Percentiles rank a stretch among this genome's conserved stretches.
phyloP scores from a whole-genome alignment of 2,888 invertebrate genomes.

The Trypoxylon attenuatum region DNA sequence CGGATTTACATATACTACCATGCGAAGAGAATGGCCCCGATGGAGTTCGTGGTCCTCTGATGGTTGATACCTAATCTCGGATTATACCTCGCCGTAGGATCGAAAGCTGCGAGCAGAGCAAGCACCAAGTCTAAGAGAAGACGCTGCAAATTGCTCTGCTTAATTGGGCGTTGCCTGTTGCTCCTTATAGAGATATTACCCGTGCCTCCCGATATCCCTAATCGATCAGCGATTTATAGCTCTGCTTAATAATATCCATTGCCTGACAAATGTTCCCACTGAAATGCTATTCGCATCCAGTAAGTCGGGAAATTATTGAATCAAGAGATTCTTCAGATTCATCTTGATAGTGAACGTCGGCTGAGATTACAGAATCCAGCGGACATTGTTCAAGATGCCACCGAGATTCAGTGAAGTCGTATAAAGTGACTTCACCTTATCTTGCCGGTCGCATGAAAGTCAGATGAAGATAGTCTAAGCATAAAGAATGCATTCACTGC shows the following conservation, averaged over 20 bases:
- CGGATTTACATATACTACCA: not conserved
- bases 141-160: constrained; percentile 50
- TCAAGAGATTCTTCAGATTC: too few species aligned
- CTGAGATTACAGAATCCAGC: too few species aligned
- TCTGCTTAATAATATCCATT: not conserved
- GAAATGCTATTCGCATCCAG: not conserved
- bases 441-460: too few species aligned
- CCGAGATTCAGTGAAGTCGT: too few species aligned
- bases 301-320: too few species aligned
- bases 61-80: constrained; percentile 44
- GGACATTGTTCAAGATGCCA: too few species aligned
- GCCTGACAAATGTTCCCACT: not conserved
- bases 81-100: constrained; percentile 37
- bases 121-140: constrained; percentile 26
- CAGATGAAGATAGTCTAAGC: not conserved
- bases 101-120: constrained; percentile 32
- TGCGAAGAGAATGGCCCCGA: not conserved
- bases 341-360: too few species aligned
- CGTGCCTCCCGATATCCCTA: constrained; percentile 18
- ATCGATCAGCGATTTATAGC: constrained; percentile 9
- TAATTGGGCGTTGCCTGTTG: constrained; percentile 54
- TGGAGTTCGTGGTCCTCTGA: constrained; percentile 1
- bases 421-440: too few species aligned
- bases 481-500: constrained; percentile 10
- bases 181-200: constrained; percentile 38